Conservation (phyloP, 1,140 invertebrate genomes). For the Diorhabda carinulata region DNA sequence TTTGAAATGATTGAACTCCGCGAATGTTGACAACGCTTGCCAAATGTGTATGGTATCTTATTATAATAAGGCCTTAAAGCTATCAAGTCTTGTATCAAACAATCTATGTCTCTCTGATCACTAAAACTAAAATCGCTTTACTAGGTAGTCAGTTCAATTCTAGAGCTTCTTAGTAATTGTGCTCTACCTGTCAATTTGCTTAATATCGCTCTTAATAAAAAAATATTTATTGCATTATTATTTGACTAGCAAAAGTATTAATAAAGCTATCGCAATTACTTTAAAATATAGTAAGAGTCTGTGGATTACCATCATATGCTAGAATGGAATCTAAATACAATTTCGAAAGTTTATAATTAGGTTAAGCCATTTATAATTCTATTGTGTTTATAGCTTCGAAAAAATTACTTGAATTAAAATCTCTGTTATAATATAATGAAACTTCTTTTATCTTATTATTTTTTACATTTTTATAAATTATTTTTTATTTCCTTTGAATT, state of each 20-base stretch:
- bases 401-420: too few species aligned
- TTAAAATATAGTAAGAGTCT: constrained; percentile 23
- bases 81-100: constrained; percentile 15
- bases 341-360: constrained; percentile 21
- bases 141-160: constrained; percentile 20
- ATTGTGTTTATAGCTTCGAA: too few species aligned
- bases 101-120: constrained; percentile 22
- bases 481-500: too few species aligned
- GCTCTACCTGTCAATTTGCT: constrained; percentile 25
- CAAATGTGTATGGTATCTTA: constrained; percentile 11
- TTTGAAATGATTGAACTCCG: constrained; percentile 6
- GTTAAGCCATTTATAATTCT: too few species aligned
- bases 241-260: constrained; percentile 7
- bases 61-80: not conserved
- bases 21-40: constrained; percentile 13
- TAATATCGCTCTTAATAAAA: constrained; percentile 19
- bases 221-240: constrained; percentile 11
- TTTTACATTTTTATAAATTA: too few species aligned
- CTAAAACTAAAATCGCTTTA: constrained; percentile 12
- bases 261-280: constrained; percentile 18
- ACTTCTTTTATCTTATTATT: too few species aligned
- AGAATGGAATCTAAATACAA: constrained; percentile 21
- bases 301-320: constrained; percentile 21
- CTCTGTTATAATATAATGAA: too few species aligned
- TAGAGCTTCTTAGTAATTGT: constrained; percentile 12